Evolutionary conservation across 2,888 invertebrate genomes (phyloP).

Genomic region (Hypselothyrea guttata): DNA sequence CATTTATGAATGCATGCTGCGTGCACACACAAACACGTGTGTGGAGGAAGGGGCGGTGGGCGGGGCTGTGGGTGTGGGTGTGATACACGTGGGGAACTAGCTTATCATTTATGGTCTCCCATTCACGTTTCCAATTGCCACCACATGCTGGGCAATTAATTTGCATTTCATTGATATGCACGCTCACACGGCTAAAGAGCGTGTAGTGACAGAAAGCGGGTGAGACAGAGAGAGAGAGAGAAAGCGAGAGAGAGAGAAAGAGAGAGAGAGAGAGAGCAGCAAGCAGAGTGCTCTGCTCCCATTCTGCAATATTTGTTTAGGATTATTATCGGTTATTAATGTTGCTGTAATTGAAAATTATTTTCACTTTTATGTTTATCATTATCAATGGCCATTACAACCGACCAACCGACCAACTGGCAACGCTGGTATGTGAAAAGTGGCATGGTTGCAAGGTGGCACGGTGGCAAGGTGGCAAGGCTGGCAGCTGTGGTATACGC

Average conservation of each 20-base stretch:
- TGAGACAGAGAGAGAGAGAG: neutral
- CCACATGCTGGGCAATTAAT: conserved; percentile 69
- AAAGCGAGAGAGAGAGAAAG: neutral
- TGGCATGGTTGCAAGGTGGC: conserved; percentile 15
- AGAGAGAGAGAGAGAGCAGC: neutral
- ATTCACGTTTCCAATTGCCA: conserved; percentile 58
- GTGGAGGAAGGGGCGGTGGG: conserved; percentile 12
- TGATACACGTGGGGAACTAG: conserved; percentile 27
- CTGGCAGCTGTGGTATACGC: conserved; percentile 1
- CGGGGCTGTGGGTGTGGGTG: conserved; percentile 7
- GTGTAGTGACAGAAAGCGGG: conserved; percentile 1
- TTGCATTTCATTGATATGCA: conserved; percentile 75
- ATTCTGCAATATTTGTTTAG: conserved; percentile 71
- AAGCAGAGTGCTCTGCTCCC: conserved; percentile 10
- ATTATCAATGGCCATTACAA: conserved; percentile 46
- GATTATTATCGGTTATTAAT: conserved; percentile 78
- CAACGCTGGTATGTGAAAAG: conserved; percentile 17
- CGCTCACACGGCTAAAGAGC: conserved; percentile 30
- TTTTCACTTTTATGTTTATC: conserved; percentile 75
- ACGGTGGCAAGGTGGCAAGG: neutral
- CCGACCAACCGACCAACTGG: conserved; percentile 16
- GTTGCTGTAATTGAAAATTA: conserved; percentile 77
- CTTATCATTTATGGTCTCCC: conserved; percentile 51
- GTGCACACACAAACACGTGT: conserved; percentile 36
- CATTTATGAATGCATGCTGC: conserved; percentile 56